These are phyloP conservation scores for Spodoptera frugiperda DNA, from an alignment of 1,140 invertebrate genomes.

Conservation along the genomic window DNA sequence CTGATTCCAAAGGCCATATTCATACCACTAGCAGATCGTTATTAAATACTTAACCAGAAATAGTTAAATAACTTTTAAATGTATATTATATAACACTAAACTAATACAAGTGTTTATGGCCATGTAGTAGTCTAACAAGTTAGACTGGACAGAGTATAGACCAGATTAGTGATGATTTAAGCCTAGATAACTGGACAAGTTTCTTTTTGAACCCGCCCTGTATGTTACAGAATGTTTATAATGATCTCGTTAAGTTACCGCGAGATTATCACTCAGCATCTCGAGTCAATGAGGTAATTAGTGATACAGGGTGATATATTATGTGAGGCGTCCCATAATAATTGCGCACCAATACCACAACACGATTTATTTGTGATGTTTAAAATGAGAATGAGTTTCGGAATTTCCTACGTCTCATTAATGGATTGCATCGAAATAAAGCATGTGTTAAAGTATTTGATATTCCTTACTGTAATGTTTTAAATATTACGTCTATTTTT, in stretches of 20 bases:
- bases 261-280: conserved; percentile 33
- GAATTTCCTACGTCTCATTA: conserved; percentile 3
- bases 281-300: conserved; percentile 23
- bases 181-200: conserved; percentile 7
- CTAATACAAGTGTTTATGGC: no score
- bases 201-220: background rate
- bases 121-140: background rate
- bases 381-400: background rate
- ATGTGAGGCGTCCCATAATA: conserved; percentile 14
- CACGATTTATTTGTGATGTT: conserved; percentile 8
- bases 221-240: conserved; percentile 23
- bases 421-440: background rate
- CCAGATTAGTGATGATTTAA: background rate
- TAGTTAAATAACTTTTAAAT: no score
- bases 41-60: no score
- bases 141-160: background rate
- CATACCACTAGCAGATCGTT: no score
- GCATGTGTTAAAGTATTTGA: background rate
- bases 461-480: no score
- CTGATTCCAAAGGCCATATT: no score
- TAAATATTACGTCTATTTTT: no score
- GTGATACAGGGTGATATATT: conserved; percentile 11
- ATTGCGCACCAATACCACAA: background rate
- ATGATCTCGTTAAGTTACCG: conserved; percentile 30
- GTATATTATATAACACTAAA: no score